These are phyloP conservation scores for Eciton burchellii DNA, from an alignment of 1,140 invertebrate species.

Conservation along the genomic window DNA sequence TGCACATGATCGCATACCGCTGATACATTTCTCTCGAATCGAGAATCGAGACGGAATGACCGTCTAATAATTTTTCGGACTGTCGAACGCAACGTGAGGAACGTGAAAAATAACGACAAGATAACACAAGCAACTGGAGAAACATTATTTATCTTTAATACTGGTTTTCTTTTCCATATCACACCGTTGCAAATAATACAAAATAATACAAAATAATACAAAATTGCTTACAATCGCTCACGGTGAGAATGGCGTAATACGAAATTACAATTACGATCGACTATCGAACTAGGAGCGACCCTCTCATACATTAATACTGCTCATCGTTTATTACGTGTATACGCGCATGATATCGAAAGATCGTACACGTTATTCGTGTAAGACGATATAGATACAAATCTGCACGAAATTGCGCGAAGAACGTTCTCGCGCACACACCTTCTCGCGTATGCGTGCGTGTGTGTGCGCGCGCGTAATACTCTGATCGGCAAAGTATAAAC, in stretches of 20 bases:
- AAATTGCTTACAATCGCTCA: neutral
- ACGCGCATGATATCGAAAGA: neutral
- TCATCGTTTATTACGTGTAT: conserved; percentile 6
- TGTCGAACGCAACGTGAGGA: too few species aligned
- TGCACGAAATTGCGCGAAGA: neutral
- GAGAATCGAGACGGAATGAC: too few species aligned
- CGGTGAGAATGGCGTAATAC: conserved; percentile 14
- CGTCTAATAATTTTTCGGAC: too few species aligned
- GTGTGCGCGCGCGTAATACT: neutral
- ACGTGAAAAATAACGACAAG: neutral
- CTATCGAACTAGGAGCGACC: neutral
- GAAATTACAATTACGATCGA: conserved; percentile 9
- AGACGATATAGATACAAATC: too few species aligned
- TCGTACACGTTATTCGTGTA: neutral
- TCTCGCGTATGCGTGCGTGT: too few species aligned
- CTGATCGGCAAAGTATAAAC: neutral
- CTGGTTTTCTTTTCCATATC: neutral
- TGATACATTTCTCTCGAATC: too few species aligned
- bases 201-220: too few species aligned
- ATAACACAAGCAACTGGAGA: neutral
- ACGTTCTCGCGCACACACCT: neutral
- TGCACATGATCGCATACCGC: too few species aligned
- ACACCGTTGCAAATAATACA: too few species aligned
- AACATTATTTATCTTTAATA: neutral
- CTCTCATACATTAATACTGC: conserved; percentile 42